A percentile compares a stretch with the other conserved stretches of the same genome.
Evolutionary conservation across 2,797 vertebrate species (phyloP).

Genomic region (Notolabrus celidotus): DNA sequence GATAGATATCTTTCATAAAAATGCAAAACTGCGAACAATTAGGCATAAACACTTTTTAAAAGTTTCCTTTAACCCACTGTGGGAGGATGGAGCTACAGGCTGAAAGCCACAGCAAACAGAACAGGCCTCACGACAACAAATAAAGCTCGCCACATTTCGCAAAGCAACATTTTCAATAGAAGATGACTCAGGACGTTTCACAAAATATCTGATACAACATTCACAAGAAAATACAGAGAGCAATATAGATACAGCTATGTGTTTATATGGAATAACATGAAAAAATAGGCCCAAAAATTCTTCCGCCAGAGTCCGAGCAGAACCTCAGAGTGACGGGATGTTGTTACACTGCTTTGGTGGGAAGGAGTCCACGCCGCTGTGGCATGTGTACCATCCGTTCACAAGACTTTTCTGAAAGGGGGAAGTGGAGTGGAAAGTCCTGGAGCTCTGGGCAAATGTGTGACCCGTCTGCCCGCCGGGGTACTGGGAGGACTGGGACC

Average conservation of each 20-base stretch:
- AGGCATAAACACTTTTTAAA: slow-evolving; percentile 38
- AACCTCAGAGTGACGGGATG: slow-evolving; percentile 74
- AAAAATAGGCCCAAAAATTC: slow-evolving; percentile 23
- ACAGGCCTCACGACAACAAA: slow-evolving; percentile 66
- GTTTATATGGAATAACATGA: slow-evolving; percentile 21
- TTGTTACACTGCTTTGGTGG: slow-evolving; percentile 82
- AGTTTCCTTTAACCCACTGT: slow-evolving; percentile 36
- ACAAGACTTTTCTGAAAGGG: slow-evolving; percentile 85
- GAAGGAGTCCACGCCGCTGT: slow-evolving; percentile 82
- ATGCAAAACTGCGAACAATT: slow-evolving; percentile 58
- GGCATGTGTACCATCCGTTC: slow-evolving; percentile 88
- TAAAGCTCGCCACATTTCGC: slow-evolving; percentile 70
- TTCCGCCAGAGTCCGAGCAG: slow-evolving; percentile 12
- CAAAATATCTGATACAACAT: slow-evolving; percentile 62
- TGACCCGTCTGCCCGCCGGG: slow-evolving; percentile 79
- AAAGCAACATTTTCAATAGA: slow-evolving; percentile 46
- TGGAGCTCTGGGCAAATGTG: slow-evolving; percentile 77
- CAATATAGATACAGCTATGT: slow-evolving; percentile 51
- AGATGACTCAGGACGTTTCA: slow-evolving; percentile 54
- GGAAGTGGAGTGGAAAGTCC: slow-evolving; percentile 80
- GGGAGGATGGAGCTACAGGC: slow-evolving; percentile 23
- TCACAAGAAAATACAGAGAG: slow-evolving; percentile 60
- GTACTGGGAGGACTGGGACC: slow-evolving; percentile 82
- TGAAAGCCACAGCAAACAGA: slow-evolving; percentile 44
- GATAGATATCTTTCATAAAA: slow-evolving; percentile 56